Conservation (phyloP, 2,113 vertebrate species). For the Chitala chitala region DNA sequence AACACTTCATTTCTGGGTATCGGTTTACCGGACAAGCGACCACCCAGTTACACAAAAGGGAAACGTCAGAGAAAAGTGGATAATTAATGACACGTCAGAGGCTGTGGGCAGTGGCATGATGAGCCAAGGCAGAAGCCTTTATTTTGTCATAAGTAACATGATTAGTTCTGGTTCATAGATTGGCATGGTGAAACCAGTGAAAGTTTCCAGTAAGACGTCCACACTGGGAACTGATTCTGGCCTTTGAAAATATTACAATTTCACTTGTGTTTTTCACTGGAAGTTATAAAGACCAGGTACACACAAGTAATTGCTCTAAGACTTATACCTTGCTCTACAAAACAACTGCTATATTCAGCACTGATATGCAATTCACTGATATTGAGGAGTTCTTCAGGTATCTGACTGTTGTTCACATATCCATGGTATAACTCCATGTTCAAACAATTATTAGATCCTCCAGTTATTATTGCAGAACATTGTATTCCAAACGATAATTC, state of each 20-base stretch:
- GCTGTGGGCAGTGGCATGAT: conserved; percentile 1
- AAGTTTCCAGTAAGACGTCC: not conserved
- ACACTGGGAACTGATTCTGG: not conserved
- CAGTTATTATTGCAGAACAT: not conserved
- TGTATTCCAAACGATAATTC: not conserved
- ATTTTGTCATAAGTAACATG: not conserved
- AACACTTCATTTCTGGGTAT: not conserved
- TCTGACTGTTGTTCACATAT: not conserved
- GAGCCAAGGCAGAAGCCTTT: not conserved
- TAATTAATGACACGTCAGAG: conserved; percentile 15
- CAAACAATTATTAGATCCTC: not conserved
- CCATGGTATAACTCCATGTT: not conserved
- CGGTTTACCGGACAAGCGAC: conserved; percentile 1
- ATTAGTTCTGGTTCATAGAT: not conserved
- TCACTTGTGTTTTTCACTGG: not conserved
- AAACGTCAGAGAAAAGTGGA: not conserved
- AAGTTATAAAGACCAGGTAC: not conserved
- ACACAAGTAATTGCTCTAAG: not conserved
- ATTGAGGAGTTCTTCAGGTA: not conserved
- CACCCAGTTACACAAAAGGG: not conserved
- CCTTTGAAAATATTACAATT: not conserved
- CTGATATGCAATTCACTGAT: too few species aligned
- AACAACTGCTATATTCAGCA: not conserved
- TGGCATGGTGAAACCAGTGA: not conserved
- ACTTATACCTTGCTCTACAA: too few species aligned